Conservation (phyloP, 2,797 vertebrate genomes). For the Mormyrops attenuatus region DNA sequence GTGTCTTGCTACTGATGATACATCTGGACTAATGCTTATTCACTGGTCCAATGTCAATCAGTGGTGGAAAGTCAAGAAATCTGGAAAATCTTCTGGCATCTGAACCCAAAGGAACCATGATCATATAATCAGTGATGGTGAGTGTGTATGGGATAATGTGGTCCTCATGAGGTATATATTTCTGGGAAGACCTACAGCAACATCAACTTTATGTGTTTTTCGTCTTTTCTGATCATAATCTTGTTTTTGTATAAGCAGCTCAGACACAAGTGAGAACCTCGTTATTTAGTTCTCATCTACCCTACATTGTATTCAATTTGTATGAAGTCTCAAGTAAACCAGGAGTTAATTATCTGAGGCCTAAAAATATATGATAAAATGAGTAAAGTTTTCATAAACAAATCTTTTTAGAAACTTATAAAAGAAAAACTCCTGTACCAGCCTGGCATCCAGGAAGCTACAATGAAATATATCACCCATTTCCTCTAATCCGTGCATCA, state of each 20-base stretch:
- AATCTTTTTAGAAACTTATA: not conserved
- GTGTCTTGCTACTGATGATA: not conserved
- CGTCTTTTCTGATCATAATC: not conserved
- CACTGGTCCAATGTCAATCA: not conserved
- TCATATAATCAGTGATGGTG: not conserved
- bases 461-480: not conserved
- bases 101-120: slow-evolving; percentile 1
- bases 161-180: not conserved
- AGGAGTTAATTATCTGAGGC: not conserved
- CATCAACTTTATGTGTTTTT: not conserved
- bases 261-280: not conserved
- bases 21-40: not conserved
- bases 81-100: not conserved
- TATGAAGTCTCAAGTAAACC: not conserved
- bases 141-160: not conserved
- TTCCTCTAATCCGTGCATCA: not conserved
- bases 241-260: not conserved
- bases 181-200: not conserved
- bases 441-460: not conserved
- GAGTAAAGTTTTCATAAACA: not conserved
- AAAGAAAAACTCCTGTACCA: not conserved
- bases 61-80: not conserved
- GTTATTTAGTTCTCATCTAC: not conserved
- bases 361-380: not conserved
- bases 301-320: not conserved